Percentiles rank a stretch among this genome's conserved stretches.
Evolutionary conservation across 1,140 invertebrate genomes (phyloP).

Genomic region (Campoletis sonorensis): DNA sequence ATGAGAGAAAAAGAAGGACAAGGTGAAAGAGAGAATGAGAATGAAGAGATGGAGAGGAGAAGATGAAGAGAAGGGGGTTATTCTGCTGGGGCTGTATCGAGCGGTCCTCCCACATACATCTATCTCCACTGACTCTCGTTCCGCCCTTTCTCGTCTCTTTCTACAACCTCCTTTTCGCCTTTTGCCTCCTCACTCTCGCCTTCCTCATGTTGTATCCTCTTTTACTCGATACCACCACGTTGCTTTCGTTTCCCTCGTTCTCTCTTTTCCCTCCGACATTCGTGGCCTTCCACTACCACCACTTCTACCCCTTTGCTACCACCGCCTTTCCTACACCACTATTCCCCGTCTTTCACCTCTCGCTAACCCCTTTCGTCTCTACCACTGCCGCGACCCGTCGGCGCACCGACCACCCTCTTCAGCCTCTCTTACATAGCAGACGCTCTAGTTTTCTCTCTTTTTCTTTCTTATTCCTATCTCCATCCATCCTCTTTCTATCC

Average conservation of each 20-base stretch:
- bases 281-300: conserved; percentile 69
- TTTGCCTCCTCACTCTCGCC: conserved; percentile 43
- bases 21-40: conserved; percentile 33
- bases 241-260: conserved; percentile 62
- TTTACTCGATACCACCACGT: conserved; percentile 35
- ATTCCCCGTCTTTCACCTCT: conserved; percentile 66
- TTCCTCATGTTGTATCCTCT: conserved; percentile 37
- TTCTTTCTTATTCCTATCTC: not conserved
- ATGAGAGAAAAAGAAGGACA: conserved; percentile 32
- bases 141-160: conserved; percentile 59
- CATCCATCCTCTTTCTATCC: conserved; percentile 52
- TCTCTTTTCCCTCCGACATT: conserved; percentile 74
- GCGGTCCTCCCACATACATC: conserved; percentile 77
- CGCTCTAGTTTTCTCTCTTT: conserved; percentile 37
- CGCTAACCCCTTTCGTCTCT: conserved; percentile 51
- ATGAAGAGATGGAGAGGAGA: conserved; percentile 41
- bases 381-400: not conserved
- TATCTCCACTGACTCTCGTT: conserved; percentile 74
- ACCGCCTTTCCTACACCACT: conserved; percentile 59
- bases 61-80: conserved; percentile 56
- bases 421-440: conserved; percentile 25
- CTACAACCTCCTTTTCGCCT: conserved; percentile 40
- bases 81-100: conserved; percentile 77
- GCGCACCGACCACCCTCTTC: conserved; percentile 23
- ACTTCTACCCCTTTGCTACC: conserved; percentile 62